A percentile compares a stretch with the other conserved stretches of the same genome.
These are phyloP conservation scores for Centrocercus urophasianus DNA, from an alignment of 2,113 vertebrate genomes.

Conservation along the genomic window DNA sequence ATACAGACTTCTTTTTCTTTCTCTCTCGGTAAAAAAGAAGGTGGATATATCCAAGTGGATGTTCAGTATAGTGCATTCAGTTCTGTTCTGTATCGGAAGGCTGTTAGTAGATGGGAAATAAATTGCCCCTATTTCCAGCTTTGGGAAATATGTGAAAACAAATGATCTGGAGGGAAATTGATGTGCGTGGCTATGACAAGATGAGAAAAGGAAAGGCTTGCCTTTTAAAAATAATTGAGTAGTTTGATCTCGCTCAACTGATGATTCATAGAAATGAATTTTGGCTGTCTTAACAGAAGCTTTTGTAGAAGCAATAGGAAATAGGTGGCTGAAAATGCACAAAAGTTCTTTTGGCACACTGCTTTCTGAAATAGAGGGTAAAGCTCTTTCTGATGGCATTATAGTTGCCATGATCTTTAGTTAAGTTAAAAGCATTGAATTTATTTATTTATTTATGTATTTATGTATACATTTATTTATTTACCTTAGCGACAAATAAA, in stretches of 20 bases:
- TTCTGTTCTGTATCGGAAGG: not conserved
- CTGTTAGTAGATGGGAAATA: not conserved
- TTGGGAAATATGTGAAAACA: not conserved
- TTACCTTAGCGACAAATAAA: not conserved
- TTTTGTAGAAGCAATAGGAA: not conserved
- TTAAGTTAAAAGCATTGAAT: not conserved
- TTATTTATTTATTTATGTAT: no score
- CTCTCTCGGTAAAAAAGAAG: not conserved
- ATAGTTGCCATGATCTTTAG: not conserved
- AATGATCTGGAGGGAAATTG: not conserved
- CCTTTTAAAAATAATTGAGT: conserved; percentile 6
- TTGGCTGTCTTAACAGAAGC: not conserved
- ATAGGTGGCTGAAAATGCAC: not conserved
- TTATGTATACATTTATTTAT: no score
- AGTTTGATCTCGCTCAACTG: not conserved
- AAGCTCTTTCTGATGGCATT: not conserved
- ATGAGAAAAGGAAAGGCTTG: not conserved
- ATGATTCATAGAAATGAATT: not conserved
- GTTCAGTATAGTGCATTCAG: not conserved
- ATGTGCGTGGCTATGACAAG: not conserved
- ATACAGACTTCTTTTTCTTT: not conserved
- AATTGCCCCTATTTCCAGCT: not conserved
- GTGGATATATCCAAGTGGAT: not conserved
- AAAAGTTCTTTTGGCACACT: not conserved
- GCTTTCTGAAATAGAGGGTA: not conserved